Conservation (phyloP, 2,113 vertebrate species). For the Otis tarda region DNA sequence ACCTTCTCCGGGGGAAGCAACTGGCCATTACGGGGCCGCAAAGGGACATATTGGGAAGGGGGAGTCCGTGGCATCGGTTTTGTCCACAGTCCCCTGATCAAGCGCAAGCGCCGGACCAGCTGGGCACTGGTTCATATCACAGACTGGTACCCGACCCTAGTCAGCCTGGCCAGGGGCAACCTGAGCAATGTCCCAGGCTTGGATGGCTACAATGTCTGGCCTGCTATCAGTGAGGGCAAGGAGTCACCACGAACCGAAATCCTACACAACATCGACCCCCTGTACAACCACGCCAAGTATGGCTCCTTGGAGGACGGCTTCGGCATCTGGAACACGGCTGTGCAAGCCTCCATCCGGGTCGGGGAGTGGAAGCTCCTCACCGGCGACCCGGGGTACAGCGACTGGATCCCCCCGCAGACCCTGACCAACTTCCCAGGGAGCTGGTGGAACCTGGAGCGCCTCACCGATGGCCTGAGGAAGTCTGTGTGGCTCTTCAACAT, state of each 20-base stretch:
- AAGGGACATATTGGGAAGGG: slow-evolving; percentile 98
- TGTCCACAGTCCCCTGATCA: slow-evolving; percentile 93
- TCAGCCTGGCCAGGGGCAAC: slow-evolving; percentile 87
- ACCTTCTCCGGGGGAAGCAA: slow-evolving; percentile 95
- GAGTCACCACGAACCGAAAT: slow-evolving; percentile 90
- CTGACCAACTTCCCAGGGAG: slow-evolving; percentile 87
- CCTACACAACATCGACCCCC: slow-evolving; percentile 94
- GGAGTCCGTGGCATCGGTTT: slow-evolving; percentile 93
- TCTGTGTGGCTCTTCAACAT: slow-evolving; percentile 97
- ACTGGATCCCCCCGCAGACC: slow-evolving; percentile 93
- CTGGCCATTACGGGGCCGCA: slow-evolving; percentile 94
- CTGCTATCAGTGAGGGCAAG: slow-evolving; percentile 89
- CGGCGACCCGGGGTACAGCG: slow-evolving; percentile 91
- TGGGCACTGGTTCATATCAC: slow-evolving; percentile 92
- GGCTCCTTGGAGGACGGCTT: slow-evolving; percentile 88
- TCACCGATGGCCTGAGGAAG: slow-evolving; percentile 76
- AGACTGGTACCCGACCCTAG: slow-evolving; percentile 95
- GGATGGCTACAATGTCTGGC: slow-evolving; percentile 92
- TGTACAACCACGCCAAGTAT: slow-evolving; percentile 87
- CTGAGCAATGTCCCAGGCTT: slow-evolving; percentile 78
- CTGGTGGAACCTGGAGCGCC: slow-evolving; percentile 96
- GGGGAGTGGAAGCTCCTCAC: slow-evolving; percentile 97
- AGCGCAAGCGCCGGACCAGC: slow-evolving; percentile 85
- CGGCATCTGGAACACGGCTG: slow-evolving; percentile 92
- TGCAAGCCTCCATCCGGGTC: slow-evolving; percentile 91